Conservation (phyloP, 2,888 invertebrate species). For the Lumbricus terrestris region DNA sequence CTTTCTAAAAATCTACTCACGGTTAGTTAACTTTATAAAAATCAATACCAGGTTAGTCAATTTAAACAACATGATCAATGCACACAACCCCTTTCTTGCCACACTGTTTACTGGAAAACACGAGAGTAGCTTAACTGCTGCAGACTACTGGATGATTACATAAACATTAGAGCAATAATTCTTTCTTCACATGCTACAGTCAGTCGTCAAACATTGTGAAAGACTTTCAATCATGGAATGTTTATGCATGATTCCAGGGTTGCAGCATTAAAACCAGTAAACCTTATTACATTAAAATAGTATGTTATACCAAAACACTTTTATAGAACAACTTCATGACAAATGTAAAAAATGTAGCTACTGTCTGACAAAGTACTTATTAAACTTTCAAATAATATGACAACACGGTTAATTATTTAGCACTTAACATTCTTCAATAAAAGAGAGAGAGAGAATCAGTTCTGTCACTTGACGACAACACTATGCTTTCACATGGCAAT, state of each 20-base stretch:
- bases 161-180: background rate
- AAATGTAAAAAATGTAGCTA: background rate
- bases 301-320: background rate
- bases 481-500: background rate
- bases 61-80: background rate
- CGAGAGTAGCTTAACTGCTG: background rate
- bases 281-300: background rate
- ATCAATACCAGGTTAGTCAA: background rate
- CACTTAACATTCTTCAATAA: background rate
- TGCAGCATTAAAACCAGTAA: conserved; percentile 3
- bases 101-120: background rate
- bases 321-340: background rate
- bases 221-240: background rate
- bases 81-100: background rate
- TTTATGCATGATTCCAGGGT: background rate
- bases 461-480: background rate
- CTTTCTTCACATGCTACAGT: too few species aligned
- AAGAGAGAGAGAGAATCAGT: background rate
- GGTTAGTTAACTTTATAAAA: background rate
- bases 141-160: background rate
- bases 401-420: background rate
- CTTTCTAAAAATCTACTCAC: background rate
- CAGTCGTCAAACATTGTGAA: background rate
- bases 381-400: background rate
- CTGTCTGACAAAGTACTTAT: background rate